Conservation (phyloP, 53 echinoderm and acorn worm species). For the Zoroaster sp. region DNA sequence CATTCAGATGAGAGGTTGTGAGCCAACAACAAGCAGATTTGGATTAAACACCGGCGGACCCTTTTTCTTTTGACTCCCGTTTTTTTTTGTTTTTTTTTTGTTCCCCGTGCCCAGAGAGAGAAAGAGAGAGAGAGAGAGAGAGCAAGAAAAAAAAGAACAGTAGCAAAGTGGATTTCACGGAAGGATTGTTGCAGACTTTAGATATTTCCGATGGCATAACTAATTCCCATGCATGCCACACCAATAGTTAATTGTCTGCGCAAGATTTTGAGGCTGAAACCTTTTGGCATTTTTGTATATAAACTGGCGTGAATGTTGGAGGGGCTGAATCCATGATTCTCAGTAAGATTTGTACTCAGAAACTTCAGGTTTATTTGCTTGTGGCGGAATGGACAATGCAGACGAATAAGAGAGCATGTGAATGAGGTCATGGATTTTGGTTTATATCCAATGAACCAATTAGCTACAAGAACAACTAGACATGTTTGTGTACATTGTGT, state of each 20-base stretch:
- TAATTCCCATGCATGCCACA: neutral
- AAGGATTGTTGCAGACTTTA: slow-evolving; percentile 15
- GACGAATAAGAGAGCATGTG: no score
- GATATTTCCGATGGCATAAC: slow-evolving; percentile 5
- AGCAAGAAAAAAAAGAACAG: neutral
- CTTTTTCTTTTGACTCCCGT: neutral
- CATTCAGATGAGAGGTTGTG: neutral
- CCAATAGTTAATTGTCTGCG: slow-evolving; percentile 3
- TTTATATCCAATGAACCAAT: no score
- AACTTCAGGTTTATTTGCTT: no score
- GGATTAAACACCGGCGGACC: neutral
- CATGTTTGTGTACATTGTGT: no score
- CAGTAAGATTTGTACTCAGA: no score
- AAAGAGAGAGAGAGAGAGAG: neutral
- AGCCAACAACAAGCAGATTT: neutral
- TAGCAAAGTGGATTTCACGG: slow-evolving; percentile 25
- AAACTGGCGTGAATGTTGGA: no score
- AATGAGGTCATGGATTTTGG: neutral
- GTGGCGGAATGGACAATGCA: no score
- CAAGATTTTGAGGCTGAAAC: slow-evolving; percentile 24
- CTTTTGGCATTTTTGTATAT: slow-evolving; percentile 13
- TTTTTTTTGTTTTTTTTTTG: neutral
- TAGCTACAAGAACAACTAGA: no score
- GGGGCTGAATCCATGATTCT: no score
- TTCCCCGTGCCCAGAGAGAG: neutral